Evolutionary conservation across 2,797 vertebrate species (phyloP).

Genomic region (Tokudaia muenninki): DNA sequence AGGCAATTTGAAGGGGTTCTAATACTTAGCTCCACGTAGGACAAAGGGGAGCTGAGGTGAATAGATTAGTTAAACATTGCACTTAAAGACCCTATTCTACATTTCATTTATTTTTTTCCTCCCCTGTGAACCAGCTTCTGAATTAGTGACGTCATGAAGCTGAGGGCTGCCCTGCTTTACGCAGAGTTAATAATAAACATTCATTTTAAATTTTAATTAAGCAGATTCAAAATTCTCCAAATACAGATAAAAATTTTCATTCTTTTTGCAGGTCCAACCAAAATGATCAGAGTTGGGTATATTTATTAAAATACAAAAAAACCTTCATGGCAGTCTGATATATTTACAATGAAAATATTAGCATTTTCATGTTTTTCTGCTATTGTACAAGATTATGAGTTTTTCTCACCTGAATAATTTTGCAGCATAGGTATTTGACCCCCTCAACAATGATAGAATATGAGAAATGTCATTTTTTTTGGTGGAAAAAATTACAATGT

Average conservation of each 20-base stretch:
- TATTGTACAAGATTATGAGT: background rate
- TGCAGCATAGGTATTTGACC: background rate
- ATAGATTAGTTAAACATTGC: background rate
- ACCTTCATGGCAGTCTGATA: background rate
- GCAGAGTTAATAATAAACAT: background rate
- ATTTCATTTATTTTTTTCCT: background rate
- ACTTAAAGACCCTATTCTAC: background rate
- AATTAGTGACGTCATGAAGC: background rate
- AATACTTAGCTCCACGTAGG: background rate
- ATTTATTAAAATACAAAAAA: background rate
- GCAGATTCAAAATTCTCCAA: background rate
- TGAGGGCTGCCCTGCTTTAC: background rate
- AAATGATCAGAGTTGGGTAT: background rate
- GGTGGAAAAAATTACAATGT: slow-evolving; percentile 28
- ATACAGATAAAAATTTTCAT: background rate
- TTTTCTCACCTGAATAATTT: background rate
- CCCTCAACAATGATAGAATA: background rate
- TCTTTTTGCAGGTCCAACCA: background rate
- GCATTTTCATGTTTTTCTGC: background rate
- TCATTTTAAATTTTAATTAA: background rate
- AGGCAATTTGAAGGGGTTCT: background rate
- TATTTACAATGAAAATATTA: background rate
- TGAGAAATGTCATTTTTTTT: background rate
- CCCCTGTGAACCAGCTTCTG: background rate
- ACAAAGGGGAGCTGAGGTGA: background rate